phyloP scores from a whole-genome alignment of 64 coral and sea anemone genomes.

The Montipora capricornis region DNA sequence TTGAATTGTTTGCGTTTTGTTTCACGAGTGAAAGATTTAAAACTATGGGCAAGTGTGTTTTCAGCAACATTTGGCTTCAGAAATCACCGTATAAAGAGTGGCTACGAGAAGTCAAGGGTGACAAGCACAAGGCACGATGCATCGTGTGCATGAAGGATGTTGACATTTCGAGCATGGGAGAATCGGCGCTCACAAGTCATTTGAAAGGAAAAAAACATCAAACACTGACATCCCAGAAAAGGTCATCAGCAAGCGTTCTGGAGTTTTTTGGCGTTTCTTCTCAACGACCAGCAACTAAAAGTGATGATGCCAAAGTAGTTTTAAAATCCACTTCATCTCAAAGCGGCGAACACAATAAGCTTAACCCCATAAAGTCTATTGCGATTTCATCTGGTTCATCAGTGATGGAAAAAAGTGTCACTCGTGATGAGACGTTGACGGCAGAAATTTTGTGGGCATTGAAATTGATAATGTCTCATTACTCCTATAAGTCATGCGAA shows the following conservation, averaged over 20 bases:
- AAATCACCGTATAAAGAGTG: slow-evolving; percentile 46
- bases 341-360: neutral
- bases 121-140: slow-evolving; percentile 36
- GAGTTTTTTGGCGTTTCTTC: too few relatives aligned
- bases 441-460: slow-evolving; percentile 20
- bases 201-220: slow-evolving; percentile 67
- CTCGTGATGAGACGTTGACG: slow-evolving; percentile 27
- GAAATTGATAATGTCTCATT: slow-evolving; percentile 12
- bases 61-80: slow-evolving; percentile 62
- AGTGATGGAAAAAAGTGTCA: neutral
- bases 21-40: neutral
- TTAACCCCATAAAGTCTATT: slow-evolving; percentile 8
- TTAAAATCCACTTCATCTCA: too few relatives aligned
- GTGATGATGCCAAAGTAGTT: too few relatives aligned
- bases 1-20: too few relatives aligned
- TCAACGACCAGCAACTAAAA: too few relatives aligned
- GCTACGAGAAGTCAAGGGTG: slow-evolving; percentile 28
- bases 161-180: neutral
- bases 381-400: slow-evolving; percentile 22
- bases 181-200: slow-evolving; percentile 62
- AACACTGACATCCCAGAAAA: neutral
- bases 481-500: slow-evolving; percentile 47
- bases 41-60: slow-evolving; percentile 40
- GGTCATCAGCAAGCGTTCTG: too few relatives aligned
- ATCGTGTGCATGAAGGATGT: slow-evolving; percentile 41